Base-by-base conservation (phyloP, 2,888 invertebrate species). In the Pristionchus maxplancki region DNA sequence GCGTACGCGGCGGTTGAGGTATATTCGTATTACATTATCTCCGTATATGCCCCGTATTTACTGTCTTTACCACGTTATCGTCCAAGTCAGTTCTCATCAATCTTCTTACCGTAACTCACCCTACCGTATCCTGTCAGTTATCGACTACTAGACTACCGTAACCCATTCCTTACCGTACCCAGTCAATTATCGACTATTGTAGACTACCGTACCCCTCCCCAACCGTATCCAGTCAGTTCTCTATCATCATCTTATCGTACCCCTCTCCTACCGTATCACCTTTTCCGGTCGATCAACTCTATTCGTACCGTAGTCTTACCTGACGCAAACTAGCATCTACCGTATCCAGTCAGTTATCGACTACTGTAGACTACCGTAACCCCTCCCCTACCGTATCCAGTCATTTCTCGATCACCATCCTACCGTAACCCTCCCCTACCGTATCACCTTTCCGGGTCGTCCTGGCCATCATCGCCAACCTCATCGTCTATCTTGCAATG, bases 381-480 rank as follows among this genome's bases (percentile, higher is more conserved):
- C 44, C 44, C 44, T 9, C 6, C 13, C 44, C 44, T 58, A 20
- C 13, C 9, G 20, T 58, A 58, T 58, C 58, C 58, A 28, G 3
- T 1, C 31, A 71, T 31, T 71, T 71, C 17, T 71, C 37, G 67
- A 71, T 31, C 34, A 20, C n/a, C 17, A 40, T 24, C 15, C 40
- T 48, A 74, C 78, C 44, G 44, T 78, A 40, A 13, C 44, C 44
- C 78, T 20, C 28, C 71, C 20, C 1, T 2, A 37, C 37, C 34
- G 62, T 71, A 37, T n/a, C 44, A 1, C 81, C 28, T 83, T 83
- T 83, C 86, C 86, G 50, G 0, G 96, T 98, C 9, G 96, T 98
- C 20, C 96, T 97, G 13, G 97, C 97, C 92, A 97, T 98, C 90
- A 96, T 97, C 11, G 97, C 97, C 13, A 98, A 97, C 93, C 96